Conservation (phyloP, 2,888 invertebrate species). For the Xestia sexstrigata region DNA sequence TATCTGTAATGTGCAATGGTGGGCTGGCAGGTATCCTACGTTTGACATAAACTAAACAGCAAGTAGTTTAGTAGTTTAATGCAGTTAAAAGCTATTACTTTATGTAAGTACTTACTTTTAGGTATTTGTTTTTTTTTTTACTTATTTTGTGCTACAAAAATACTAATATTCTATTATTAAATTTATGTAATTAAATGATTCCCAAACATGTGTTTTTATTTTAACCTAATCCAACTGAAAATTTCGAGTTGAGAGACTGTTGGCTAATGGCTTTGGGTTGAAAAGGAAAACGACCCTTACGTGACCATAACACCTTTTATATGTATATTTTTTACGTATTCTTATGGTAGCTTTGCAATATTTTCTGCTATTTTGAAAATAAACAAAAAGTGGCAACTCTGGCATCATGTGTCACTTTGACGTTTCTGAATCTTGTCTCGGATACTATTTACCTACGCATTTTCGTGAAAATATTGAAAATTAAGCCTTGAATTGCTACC, state of each 20-base stretch:
- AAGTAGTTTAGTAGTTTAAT: neutral
- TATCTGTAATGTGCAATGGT: neutral
- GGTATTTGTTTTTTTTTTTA: neutral
- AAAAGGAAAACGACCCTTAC: too few species aligned
- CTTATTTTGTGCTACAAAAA: neutral
- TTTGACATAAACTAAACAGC: neutral
- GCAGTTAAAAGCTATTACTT: neutral
- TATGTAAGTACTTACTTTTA: neutral
- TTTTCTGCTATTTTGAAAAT: constrained; percentile 14
- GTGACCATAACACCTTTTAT: too few species aligned
- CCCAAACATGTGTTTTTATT: neutral
- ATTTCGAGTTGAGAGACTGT: neutral
- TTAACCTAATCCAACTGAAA: neutral
- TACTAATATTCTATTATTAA: too few species aligned
- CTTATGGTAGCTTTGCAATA: neutral
- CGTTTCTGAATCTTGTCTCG: constrained; percentile 66
- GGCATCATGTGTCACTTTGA: constrained; percentile 70
- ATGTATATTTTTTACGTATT: neutral
- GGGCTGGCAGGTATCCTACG: neutral
- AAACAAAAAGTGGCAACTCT: constrained; percentile 38
- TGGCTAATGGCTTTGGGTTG: neutral
- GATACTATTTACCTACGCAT: constrained; percentile 78
- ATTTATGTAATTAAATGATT: constrained; percentile 1
- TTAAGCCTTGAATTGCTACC: constrained; percentile 45
- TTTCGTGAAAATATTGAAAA: constrained; percentile 66